phyloP scores from a whole-genome alignment of 2,888 invertebrate species.

The Dendrolimus houi region DNA sequence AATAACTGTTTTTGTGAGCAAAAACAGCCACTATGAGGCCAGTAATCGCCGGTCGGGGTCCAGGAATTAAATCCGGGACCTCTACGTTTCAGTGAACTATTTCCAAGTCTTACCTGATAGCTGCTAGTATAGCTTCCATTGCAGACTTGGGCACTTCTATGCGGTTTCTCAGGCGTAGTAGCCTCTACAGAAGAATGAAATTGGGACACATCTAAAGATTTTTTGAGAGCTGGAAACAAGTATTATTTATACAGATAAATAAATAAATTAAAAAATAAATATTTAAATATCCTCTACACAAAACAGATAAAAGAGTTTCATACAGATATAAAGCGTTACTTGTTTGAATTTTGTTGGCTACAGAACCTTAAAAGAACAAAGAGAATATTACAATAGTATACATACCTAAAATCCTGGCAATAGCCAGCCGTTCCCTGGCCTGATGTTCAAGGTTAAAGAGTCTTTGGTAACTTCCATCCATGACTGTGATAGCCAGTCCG shows the following conservation, averaged over 20 bases:
- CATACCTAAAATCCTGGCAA: background rate
- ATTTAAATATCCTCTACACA: too few species aligned
- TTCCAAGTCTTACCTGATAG: slow-evolving; percentile 24
- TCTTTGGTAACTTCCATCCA: slow-evolving; percentile 9
- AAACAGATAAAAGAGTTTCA: background rate
- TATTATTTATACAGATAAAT: background rate
- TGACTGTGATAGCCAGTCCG: slow-evolving; percentile 31
- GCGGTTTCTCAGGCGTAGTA: slow-evolving; percentile 4
- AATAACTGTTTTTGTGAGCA: too few species aligned
- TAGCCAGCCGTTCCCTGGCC: background rate
- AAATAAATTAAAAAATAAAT: too few species aligned
- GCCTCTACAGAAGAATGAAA: slow-evolving; percentile 16
- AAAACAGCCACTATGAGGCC: too few species aligned
- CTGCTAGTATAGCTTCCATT: slow-evolving; percentile 31
- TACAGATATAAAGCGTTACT: too few species aligned
- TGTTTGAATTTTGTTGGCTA: too few species aligned
- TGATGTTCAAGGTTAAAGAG: background rate
- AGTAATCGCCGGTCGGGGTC: too few species aligned
- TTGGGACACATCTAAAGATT: background rate
- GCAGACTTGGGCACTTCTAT: slow-evolving; percentile 16
- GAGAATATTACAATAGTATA: background rate
- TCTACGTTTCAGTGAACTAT: background rate
- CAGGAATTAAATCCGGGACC: background rate
- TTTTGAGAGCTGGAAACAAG: slow-evolving; percentile 10
- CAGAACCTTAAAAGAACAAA: too few species aligned